Percentiles rank a stretch among this genome's conserved stretches.
Conservation (phyloP, 2,888 invertebrate genomes). For the Platycheirus albimanus region DNA sequence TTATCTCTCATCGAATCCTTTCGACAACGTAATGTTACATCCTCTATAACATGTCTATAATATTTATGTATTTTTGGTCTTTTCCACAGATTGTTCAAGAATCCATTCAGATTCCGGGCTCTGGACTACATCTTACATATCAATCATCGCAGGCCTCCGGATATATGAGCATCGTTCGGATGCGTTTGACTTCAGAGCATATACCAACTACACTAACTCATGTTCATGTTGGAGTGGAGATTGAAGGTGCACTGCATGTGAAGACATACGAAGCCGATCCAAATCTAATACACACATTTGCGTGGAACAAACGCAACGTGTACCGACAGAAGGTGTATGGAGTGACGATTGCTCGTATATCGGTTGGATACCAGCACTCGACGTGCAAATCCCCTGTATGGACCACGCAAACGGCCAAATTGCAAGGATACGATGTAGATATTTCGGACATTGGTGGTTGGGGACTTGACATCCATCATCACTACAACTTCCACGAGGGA, state of each 20-base stretch:
- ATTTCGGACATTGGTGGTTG: constrained; percentile 99
- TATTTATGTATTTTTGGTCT: constrained; percentile 57
- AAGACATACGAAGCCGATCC: constrained; percentile 98
- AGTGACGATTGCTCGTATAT: constrained; percentile 92
- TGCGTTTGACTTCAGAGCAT: constrained; percentile 91
- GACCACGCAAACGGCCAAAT: constrained; percentile 96
- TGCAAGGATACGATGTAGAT: constrained; percentile 98
- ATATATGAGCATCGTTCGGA: constrained; percentile 95
- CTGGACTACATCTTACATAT: constrained; percentile 96
- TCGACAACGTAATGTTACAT: background rate
- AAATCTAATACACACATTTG: constrained; percentile 96
- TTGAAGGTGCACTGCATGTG: constrained; percentile 95
- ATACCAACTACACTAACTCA: constrained; percentile 92
- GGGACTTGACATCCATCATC: constrained; percentile 99
- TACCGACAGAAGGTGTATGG: constrained; percentile 98
- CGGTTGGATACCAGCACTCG: constrained; percentile 97
- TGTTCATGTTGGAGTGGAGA: constrained; percentile 95
- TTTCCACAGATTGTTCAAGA: constrained; percentile 95
- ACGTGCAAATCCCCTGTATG: constrained; percentile 94
- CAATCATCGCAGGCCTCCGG: constrained; percentile 97
- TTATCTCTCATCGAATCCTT: constrained; percentile 8
- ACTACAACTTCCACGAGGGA: constrained; percentile 99
- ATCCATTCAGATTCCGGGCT: constrained; percentile 96
- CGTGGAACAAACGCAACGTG: constrained; percentile 99
- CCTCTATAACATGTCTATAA: too few species aligned